A percentile compares a stretch with the other conserved stretches of the same genome.
These are phyloP conservation scores for Malthinus seriepunctatus DNA, from an alignment of 2,888 invertebrate species.

Conservation along the genomic window DNA sequence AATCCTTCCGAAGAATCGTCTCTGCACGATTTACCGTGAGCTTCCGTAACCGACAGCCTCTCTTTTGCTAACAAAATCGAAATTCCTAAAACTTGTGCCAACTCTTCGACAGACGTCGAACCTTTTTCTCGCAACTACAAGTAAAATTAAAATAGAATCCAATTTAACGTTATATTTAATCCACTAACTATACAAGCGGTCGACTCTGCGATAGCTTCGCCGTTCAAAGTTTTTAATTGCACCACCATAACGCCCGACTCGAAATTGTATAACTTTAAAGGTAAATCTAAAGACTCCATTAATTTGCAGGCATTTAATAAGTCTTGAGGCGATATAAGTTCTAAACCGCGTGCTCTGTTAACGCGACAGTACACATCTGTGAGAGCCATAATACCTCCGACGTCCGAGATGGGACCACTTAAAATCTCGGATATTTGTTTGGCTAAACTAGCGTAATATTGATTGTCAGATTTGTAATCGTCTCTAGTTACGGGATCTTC, in stretches of 20 bases:
- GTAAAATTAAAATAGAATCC: slow-evolving; percentile 13
- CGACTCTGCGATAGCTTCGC: slow-evolving; percentile 69
- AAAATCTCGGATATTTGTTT: slow-evolving; percentile 84
- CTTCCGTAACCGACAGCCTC: slow-evolving; percentile 84
- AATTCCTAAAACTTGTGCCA: slow-evolving; percentile 81
- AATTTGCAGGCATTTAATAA: slow-evolving; percentile 85
- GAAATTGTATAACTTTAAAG: slow-evolving; percentile 80
- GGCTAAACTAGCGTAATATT: slow-evolving; percentile 84
- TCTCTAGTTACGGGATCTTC: slow-evolving; percentile 97
- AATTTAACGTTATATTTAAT: neutral
- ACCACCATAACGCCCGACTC: slow-evolving; percentile 96
- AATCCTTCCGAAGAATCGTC: slow-evolving; percentile 96
- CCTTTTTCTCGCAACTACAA: slow-evolving; percentile 68
- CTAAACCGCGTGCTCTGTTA: slow-evolving; percentile 94
- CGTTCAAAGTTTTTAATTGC: slow-evolving; percentile 77
- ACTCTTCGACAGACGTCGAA: slow-evolving; percentile 82
- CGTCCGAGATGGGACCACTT: slow-evolving; percentile 79
- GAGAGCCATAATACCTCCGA: slow-evolving; percentile 95
- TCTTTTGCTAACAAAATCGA: slow-evolving; percentile 91
- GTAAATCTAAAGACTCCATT: slow-evolving; percentile 66
- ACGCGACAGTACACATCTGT: slow-evolving; percentile 97
- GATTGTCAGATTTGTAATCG: slow-evolving; percentile 80
- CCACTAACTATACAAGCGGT: slow-evolving; percentile 65
- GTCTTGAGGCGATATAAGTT: slow-evolving; percentile 96
- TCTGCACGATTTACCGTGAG: slow-evolving; percentile 82